phyloP scores from a whole-genome alignment of 2,797 vertebrate genomes.

The Hybognathus amarus region DNA sequence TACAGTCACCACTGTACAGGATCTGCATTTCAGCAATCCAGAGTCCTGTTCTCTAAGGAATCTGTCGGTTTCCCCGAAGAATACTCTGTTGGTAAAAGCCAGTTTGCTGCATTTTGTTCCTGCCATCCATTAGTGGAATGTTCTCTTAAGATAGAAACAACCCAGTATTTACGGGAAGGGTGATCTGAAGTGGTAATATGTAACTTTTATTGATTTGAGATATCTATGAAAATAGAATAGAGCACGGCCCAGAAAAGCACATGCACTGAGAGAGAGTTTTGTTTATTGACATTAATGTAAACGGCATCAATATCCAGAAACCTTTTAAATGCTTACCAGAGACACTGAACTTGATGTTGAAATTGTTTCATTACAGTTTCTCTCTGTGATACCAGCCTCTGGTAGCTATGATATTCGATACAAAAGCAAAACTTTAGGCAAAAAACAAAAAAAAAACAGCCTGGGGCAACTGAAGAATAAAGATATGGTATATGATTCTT shows the following conservation, averaged over 20 bases:
- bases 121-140: conserved; percentile 11
- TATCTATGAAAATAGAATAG: conserved; percentile 3
- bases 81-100: conserved; percentile 23
- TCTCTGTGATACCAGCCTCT: background rate
- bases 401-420: background rate
- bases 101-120: conserved; percentile 16
- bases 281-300: background rate
- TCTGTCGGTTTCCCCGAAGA: conserved; percentile 5
- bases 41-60: background rate
- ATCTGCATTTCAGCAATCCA: background rate
- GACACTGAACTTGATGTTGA: background rate
- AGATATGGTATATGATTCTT: background rate
- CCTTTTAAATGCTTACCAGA: background rate
- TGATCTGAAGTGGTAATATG: conserved; percentile 5
- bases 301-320: background rate
- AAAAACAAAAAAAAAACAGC: background rate
- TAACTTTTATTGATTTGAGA: conserved; percentile 44
- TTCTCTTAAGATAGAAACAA: conserved; percentile 27
- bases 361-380: background rate
- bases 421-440: background rate
- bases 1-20: background rate
- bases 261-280: background rate
- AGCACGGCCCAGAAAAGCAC: background rate
- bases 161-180: background rate
- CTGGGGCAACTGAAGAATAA: background rate